Evolutionary conservation across 2,113 vertebrate genomes (phyloP).

Genomic region (Corythornis cristatus): DNA sequence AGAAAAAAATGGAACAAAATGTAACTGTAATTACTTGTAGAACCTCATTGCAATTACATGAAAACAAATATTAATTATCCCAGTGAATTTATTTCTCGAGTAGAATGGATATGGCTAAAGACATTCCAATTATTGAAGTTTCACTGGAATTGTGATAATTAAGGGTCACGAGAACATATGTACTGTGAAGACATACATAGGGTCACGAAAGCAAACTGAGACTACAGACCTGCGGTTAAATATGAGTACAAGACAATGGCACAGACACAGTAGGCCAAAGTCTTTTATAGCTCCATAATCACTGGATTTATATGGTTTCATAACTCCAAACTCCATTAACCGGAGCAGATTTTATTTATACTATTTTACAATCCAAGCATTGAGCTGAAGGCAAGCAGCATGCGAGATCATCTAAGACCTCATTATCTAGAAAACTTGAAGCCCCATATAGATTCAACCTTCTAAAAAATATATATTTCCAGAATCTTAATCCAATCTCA

Average conservation of each 20-base stretch:
- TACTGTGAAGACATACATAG: conserved; percentile 6
- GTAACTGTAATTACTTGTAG: conserved; percentile 6
- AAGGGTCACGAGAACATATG: conserved; percentile 17
- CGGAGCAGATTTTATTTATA: neutral
- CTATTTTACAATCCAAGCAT: conserved; percentile 22
- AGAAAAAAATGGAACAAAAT: conserved; percentile 35
- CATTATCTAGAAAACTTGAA: conserved; percentile 3
- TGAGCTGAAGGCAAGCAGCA: conserved; percentile 30
- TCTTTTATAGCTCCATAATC: conserved; percentile 49
- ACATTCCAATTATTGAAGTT: conserved; percentile 3
- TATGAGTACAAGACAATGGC: conserved; percentile 27
- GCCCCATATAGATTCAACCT: neutral
- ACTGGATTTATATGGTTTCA: conserved; percentile 54
- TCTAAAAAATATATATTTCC: neutral
- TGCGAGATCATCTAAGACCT: neutral
- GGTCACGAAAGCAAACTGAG: conserved; percentile 41
- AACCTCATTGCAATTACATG: conserved; percentile 23
- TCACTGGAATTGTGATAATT: neutral
- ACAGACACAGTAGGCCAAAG: conserved; percentile 35
- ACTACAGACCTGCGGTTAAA: conserved; percentile 32
- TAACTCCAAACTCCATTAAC: conserved; percentile 59
- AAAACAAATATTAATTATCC: conserved; percentile 44
- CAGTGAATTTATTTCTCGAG: conserved; percentile 25
- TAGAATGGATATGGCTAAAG: conserved; percentile 10
- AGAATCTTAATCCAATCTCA: neutral